These are phyloP conservation scores for Chelon auratus DNA, from an alignment of 2,797 vertebrate genomes.

Conservation along the genomic window DNA sequence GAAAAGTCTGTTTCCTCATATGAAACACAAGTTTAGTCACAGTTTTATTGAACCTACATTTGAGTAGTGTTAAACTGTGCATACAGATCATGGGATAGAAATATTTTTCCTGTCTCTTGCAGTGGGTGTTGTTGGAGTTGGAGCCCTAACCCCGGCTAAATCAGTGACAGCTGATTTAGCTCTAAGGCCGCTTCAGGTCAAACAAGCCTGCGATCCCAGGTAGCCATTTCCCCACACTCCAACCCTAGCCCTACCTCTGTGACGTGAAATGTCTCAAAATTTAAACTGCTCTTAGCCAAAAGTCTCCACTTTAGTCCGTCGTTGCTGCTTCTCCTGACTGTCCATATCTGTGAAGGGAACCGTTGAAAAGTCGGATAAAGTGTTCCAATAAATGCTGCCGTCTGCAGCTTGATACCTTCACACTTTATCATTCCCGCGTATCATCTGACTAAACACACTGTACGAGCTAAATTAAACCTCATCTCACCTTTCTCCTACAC, in stretches of 20 bases:
- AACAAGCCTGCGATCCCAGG: not conserved
- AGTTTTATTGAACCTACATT: not conserved
- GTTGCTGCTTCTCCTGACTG: slow-evolving; percentile 14
- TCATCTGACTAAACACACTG: slow-evolving; percentile 79
- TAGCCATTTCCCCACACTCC: not conserved
- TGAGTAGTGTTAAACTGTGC: not conserved
- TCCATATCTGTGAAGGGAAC: slow-evolving; percentile 31
- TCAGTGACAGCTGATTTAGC: slow-evolving; percentile 40
- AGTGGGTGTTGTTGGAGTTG: not conserved
- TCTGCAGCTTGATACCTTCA: slow-evolving; percentile 71
- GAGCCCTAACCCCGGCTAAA: slow-evolving; percentile 30
- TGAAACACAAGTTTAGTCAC: not conserved
- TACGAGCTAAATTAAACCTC: slow-evolving; percentile 79
- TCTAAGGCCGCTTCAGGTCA: slow-evolving; percentile 23
- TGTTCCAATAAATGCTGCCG: slow-evolving; percentile 59
- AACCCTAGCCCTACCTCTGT: not conserved
- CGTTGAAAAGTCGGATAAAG: slow-evolving; percentile 39
- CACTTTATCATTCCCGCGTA: slow-evolving; percentile 73
- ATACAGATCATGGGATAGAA: slow-evolving; percentile 1
- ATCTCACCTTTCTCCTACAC: slow-evolving; percentile 79
- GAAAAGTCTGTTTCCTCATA: not conserved
- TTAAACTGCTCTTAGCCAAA: slow-evolving; percentile 11
- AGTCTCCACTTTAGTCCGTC: slow-evolving; percentile 16
- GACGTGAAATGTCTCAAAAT: slow-evolving; percentile 3
- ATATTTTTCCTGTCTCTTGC: slow-evolving; percentile 20